Conservation (phyloP, 2,113 vertebrate genomes). For the Nanorana parkeri region DNA sequence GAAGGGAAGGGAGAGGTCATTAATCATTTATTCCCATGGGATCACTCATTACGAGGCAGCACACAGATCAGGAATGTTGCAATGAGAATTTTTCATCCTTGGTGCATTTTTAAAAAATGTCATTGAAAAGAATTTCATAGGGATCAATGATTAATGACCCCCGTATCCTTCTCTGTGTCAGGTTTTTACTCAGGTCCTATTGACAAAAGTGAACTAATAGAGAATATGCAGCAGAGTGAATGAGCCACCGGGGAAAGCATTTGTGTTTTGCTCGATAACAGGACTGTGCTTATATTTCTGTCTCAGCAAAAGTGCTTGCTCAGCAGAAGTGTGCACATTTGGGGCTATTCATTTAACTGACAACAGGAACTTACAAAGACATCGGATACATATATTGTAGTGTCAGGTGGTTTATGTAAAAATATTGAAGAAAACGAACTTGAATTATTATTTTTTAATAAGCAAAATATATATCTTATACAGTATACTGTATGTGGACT, state of each 20-base stretch:
- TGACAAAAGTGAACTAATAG: conserved; percentile 10
- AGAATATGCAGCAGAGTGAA: conserved; percentile 10
- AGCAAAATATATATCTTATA: background rate
- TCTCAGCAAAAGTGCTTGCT: background rate
- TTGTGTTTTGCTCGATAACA: background rate
- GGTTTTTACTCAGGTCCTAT: background rate
- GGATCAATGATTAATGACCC: conserved; percentile 37
- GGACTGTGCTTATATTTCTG: conserved; percentile 7
- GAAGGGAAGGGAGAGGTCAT: background rate
- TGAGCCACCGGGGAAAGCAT: conserved; percentile 5
- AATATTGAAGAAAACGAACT: background rate
- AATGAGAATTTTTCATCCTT: background rate
- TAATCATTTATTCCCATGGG: conserved; percentile 5
- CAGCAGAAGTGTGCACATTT: background rate
- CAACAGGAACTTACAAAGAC: background rate
- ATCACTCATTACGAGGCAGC: background rate
- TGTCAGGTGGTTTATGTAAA: background rate
- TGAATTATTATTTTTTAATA: background rate
- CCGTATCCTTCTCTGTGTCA: conserved; percentile 15
- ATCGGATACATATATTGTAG: background rate
- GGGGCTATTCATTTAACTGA: background rate
- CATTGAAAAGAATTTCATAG: conserved; percentile 12
- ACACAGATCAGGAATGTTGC: conserved; percentile 2
- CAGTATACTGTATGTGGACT: no score
- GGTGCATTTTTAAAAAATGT: conserved; percentile 10